These are phyloP conservation scores for Melikaiella ostensackeni DNA, from an alignment of 2,888 invertebrate genomes.

Conservation along the genomic window DNA sequence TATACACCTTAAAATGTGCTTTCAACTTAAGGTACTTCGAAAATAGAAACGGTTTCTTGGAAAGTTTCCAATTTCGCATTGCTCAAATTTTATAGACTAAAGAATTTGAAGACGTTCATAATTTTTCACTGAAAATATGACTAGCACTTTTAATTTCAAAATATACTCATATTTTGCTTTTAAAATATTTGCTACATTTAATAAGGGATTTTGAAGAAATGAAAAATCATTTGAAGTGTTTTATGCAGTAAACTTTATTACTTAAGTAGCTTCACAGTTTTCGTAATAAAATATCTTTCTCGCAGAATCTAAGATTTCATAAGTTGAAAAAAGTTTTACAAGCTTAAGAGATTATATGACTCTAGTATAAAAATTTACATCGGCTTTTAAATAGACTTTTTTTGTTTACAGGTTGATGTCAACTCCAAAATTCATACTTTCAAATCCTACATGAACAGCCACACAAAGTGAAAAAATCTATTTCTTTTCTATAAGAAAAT, in stretches of 20 bases:
- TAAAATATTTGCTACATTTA: not conserved
- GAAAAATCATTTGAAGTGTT: not conserved
- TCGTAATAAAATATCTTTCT: conserved; percentile 31
- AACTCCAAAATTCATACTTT: not conserved
- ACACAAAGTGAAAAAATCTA: not conserved
- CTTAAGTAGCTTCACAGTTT: conserved; percentile 24
- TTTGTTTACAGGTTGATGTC: not conserved
- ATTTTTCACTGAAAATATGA: not conserved
- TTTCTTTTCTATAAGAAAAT: not conserved
- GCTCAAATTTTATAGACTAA: not conserved
- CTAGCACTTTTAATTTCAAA: not conserved
- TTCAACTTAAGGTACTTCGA: not conserved
- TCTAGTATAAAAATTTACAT: not conserved
- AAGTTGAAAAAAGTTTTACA: not conserved
- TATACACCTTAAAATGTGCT: not conserved
- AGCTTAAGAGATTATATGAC: not conserved
- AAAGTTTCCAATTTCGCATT: not conserved
- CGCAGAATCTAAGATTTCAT: not conserved
- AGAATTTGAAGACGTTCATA: not conserved
- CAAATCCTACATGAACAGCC: too few species aligned
- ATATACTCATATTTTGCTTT: not conserved
- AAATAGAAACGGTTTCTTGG: not conserved
- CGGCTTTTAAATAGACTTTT: not conserved
- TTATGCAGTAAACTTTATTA: conserved; percentile 26
- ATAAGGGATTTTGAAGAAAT: not conserved